Evolutionary conservation across 2,888 invertebrate species (phyloP).

Genomic region (Diarsia rubi): DNA sequence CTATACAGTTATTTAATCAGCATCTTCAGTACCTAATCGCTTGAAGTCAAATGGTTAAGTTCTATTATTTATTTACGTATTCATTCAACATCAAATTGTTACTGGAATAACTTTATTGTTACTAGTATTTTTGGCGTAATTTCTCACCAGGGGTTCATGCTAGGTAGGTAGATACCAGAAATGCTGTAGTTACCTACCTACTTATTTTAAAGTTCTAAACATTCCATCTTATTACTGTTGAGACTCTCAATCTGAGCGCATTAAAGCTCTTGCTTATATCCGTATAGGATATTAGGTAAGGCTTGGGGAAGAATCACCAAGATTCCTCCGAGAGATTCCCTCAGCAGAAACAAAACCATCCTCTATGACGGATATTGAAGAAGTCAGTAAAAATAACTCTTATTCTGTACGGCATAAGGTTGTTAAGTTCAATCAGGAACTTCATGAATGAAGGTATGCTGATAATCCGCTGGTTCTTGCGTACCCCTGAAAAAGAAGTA

Average conservation of each 20-base stretch:
- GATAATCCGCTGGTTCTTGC: slow-evolving; percentile 83
- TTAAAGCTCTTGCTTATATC: slow-evolving; percentile 8
- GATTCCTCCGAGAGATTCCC: not conserved
- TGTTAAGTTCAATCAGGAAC: slow-evolving; percentile 79
- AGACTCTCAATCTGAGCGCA: not conserved
- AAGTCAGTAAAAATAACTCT: slow-evolving; percentile 86
- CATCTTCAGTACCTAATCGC: not conserved
- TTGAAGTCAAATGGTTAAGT: not conserved
- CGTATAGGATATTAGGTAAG: slow-evolving; percentile 19
- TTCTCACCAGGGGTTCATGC: slow-evolving; percentile 1
- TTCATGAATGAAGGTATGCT: slow-evolving; percentile 86
- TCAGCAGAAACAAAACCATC: slow-evolving; percentile 89
- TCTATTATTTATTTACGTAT: not conserved
- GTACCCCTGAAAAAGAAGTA: slow-evolving; percentile 79
- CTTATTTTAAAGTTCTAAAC: not conserved
- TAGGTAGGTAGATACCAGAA: not conserved
- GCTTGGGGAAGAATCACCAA: slow-evolving; percentile 29
- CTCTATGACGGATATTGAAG: slow-evolving; percentile 85
- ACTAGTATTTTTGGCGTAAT: not conserved
- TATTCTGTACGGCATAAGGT: slow-evolving; percentile 86
- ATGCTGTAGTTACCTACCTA: not conserved
- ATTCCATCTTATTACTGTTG: not conserved
- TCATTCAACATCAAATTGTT: not conserved
- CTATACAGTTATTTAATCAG: slow-evolving; percentile 23
- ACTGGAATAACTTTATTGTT: too few relatives aligned